Evolutionary conservation across 1,140 invertebrate species (phyloP).

Genomic region (Elymnias hypermnestra): DNA sequence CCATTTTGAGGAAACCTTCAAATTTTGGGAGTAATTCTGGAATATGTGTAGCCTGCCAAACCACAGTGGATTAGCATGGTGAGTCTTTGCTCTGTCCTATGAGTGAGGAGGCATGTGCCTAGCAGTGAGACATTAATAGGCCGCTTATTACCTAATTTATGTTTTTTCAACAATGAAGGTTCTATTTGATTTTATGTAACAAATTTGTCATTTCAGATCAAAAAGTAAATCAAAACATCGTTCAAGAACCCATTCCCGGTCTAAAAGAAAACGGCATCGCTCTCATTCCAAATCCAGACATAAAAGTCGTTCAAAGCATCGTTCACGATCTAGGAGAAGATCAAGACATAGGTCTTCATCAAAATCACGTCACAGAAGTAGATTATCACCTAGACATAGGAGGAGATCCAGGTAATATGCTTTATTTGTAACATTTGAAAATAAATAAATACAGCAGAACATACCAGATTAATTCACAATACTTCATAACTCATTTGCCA

Average conservation of each 20-base stretch:
- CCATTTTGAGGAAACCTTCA: no score
- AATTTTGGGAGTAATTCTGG: no score
- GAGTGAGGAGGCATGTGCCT: no score
- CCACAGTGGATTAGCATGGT: neutral
- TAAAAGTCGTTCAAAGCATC: slow-evolving; percentile 35
- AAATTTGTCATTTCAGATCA: slow-evolving; percentile 32
- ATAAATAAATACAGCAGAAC: no score
- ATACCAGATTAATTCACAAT: no score
- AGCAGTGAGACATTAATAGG: no score
- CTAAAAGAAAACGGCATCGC: slow-evolving; percentile 29
- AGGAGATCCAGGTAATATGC: slow-evolving; percentile 50
- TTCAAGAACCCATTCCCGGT: slow-evolving; percentile 38
- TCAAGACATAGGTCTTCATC: slow-evolving; percentile 36
- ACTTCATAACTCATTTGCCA: no score
- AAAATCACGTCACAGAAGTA: slow-evolving; percentile 29
- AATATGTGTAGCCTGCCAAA: slow-evolving; percentile 1
- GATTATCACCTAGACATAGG: slow-evolving; percentile 47
- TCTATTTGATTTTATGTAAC: neutral
- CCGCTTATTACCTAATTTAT: no score
- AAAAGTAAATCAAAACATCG: slow-evolving; percentile 49
- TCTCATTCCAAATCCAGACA: slow-evolving; percentile 33
- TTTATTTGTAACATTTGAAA: no score
- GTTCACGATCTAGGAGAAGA: slow-evolving; percentile 29
- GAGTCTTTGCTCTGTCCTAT: no score
- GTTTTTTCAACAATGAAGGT: no score